phyloP scores from a whole-genome alignment of 2,888 invertebrate genomes.

The Meiosimyza decipiens region DNA sequence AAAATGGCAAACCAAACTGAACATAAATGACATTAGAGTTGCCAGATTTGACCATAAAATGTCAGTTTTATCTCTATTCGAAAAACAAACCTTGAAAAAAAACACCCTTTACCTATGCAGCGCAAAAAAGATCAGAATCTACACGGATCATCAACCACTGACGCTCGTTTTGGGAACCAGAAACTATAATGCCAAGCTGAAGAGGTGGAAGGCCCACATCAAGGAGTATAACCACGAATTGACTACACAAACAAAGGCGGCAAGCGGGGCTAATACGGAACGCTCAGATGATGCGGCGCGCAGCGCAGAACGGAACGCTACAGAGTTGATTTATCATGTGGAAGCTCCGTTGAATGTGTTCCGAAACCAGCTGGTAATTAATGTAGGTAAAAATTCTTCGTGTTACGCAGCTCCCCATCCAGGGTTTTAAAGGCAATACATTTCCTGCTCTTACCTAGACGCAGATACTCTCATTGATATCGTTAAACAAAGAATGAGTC shows the following conservation, averaged over 20 bases:
- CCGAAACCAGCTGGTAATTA: slow-evolving; percentile 37
- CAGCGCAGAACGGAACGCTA: background rate
- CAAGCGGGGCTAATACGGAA: background rate
- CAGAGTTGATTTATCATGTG: background rate
- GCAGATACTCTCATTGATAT: background rate
- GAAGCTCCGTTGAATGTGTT: background rate
- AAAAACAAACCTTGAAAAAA: too few relatives aligned
- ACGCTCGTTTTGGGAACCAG: background rate
- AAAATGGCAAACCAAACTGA: too few relatives aligned
- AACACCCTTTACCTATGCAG: slow-evolving; percentile 38
- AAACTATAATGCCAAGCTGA: slow-evolving; percentile 37
- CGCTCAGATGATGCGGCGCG: background rate
- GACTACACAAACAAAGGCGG: background rate
- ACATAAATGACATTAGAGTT: too few relatives aligned
- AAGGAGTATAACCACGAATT: slow-evolving; percentile 40
- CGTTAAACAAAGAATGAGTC: background rate
- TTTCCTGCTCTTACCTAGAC: background rate
- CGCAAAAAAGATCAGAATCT: slow-evolving; percentile 37
- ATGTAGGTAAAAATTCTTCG: background rate
- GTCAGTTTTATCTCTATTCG: too few relatives aligned
- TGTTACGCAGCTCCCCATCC: background rate
- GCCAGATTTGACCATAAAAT: too few relatives aligned
- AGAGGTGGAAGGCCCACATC: slow-evolving; percentile 38
- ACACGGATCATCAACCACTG: slow-evolving; percentile 41
- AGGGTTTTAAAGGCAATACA: background rate